Evolutionary conservation across 2,888 invertebrate genomes (phyloP).

Genomic region (Polydrusus cervinus): DNA sequence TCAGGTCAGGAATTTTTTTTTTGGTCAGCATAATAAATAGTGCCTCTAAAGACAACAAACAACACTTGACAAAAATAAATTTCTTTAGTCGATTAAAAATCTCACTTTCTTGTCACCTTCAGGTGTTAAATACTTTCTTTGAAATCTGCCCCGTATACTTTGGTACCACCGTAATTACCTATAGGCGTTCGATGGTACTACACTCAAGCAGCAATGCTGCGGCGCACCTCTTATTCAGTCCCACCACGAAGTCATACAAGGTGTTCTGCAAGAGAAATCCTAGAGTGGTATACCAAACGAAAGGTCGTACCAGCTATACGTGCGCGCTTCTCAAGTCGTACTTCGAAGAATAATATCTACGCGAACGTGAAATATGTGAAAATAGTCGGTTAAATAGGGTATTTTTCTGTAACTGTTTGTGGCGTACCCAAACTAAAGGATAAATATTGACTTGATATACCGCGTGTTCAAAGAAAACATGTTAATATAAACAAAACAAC

Average conservation of each 20-base stretch:
- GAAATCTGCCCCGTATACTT: neutral
- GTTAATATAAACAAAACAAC: neutral
- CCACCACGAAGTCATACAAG: constrained; percentile 32
- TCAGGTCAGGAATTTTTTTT: too few species aligned
- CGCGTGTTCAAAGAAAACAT: neutral
- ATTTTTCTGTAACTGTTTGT: neutral
- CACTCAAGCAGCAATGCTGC: constrained; percentile 7
- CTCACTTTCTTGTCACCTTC: neutral
- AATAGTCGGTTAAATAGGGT: neutral
- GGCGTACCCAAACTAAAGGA: neutral
- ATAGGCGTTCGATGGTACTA: constrained; percentile 7
- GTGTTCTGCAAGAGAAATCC: constrained; percentile 52
- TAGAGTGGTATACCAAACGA: constrained; percentile 34
- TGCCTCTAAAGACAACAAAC: too few species aligned
- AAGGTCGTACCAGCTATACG: constrained; percentile 34
- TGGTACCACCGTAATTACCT: neutral
- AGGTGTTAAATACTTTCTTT: constrained; percentile 6
- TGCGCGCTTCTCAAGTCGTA: constrained; percentile 1
- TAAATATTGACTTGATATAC: neutral
- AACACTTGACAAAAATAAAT: too few species aligned
- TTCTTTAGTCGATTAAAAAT: too few species aligned
- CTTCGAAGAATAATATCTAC: neutral
- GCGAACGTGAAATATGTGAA: constrained; percentile 5
- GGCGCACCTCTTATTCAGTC: constrained; percentile 47
- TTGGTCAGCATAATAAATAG: too few species aligned